These are phyloP conservation scores for Myiagra hebetior DNA, from an alignment of 2,113 vertebrate species.

Conservation along the genomic window DNA sequence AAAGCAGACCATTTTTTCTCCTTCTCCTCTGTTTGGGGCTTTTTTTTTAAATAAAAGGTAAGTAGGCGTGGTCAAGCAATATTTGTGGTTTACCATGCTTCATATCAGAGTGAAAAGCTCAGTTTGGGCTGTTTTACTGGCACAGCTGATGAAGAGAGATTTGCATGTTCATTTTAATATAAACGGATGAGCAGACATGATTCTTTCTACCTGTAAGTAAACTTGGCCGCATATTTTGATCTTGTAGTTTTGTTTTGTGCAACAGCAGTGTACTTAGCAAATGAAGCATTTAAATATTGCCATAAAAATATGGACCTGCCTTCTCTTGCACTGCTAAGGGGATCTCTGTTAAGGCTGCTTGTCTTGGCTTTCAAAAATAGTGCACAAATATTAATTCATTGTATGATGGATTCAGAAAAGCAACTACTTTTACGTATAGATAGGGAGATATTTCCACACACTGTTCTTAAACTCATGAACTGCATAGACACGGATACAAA, in stretches of 20 bases:
- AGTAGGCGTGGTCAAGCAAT: conserved; percentile 51
- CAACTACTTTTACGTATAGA: not conserved
- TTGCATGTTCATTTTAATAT: not conserved
- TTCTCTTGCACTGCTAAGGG: not conserved
- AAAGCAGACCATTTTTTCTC: not conserved
- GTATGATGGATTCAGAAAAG: not conserved
- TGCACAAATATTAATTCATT: not conserved
- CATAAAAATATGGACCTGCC: not conserved
- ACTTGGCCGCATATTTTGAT: not conserved
- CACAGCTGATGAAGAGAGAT: not conserved
- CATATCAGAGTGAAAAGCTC: not conserved
- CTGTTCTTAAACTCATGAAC: not conserved
- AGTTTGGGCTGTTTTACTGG: not conserved
- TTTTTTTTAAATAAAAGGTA: conserved; percentile 9
- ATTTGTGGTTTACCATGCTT: conserved; percentile 25
- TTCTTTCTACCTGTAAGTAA: conserved; percentile 75
- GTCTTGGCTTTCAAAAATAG: not conserved
- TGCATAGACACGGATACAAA: not conserved
- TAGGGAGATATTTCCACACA: not conserved
- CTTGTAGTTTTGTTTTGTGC: not conserved
- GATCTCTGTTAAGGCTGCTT: not conserved
- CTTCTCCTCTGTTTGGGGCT: not conserved
- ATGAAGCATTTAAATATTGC: not conserved
- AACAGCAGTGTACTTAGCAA: not conserved
- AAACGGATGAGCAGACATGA: conserved; percentile 39